phyloP scores from a whole-genome alignment of 2,113 vertebrate species.

The Climacteris rufus region DNA sequence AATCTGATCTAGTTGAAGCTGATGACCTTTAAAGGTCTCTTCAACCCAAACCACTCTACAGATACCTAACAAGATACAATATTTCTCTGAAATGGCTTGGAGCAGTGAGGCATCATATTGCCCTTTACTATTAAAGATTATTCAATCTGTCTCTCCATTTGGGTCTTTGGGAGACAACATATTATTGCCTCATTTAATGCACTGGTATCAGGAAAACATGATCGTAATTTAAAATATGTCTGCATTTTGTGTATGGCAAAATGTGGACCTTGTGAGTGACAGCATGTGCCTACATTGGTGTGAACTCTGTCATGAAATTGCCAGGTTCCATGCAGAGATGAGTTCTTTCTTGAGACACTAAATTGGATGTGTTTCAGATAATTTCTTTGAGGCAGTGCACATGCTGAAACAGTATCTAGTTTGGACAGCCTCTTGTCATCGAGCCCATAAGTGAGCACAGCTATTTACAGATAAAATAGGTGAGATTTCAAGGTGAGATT shows the following conservation, averaged over 20 bases:
- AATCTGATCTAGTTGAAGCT: neutral
- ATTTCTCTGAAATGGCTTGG: neutral
- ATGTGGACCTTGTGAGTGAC: neutral
- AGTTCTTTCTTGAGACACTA: neutral
- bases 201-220: neutral
- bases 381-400: neutral
- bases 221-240: neutral
- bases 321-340: neutral
- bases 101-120: neutral
- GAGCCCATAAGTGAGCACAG: neutral
- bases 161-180: neutral
- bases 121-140: neutral
- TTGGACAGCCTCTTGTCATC: neutral
- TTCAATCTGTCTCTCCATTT: neutral
- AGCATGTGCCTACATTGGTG: rapidly evolving
- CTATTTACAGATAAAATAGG: neutral
- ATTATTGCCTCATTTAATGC: neutral
- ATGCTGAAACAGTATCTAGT: neutral
- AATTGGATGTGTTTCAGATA: neutral
- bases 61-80: neutral
- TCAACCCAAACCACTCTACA: neutral
- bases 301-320: neutral
- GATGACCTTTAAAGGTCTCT: neutral
- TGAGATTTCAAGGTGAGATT: neutral
- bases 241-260: neutral